A percentile compares a stretch with the other conserved stretches of the same genome.
Conservation (phyloP, 2,797 vertebrate species). For the Brotula barbata region DNA sequence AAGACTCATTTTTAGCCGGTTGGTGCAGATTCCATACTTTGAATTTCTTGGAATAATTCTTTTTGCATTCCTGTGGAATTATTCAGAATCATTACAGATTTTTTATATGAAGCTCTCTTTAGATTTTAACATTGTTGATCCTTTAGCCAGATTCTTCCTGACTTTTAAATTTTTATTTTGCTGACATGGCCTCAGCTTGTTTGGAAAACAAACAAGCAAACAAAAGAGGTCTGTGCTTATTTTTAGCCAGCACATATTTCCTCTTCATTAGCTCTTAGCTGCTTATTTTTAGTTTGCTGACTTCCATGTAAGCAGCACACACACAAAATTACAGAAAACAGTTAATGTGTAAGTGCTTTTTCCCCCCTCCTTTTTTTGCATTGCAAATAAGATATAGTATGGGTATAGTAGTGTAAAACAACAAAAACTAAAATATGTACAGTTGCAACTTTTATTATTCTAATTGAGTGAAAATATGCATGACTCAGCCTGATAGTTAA, state of each 20-base stretch:
- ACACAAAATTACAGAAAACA: slow-evolving; percentile 3
- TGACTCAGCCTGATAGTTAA: slow-evolving; percentile 5
- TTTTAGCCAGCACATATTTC: slow-evolving; percentile 56
- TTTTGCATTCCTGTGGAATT: background rate
- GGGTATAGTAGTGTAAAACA: background rate
- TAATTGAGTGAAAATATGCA: background rate
- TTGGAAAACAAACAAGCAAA: slow-evolving; percentile 44
- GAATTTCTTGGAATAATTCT: background rate
- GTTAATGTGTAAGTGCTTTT: background rate
- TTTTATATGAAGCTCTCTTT: background rate
- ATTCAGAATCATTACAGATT: background rate
- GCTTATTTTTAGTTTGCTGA: slow-evolving; percentile 49
- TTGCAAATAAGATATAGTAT: background rate
- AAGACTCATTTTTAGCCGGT: too few species aligned
- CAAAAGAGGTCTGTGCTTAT: slow-evolving; percentile 35
- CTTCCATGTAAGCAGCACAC: slow-evolving; percentile 23
- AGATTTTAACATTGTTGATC: slow-evolving; percentile 23
- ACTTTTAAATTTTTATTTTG: slow-evolving; percentile 24
- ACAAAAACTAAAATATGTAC: background rate
- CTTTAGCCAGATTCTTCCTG: slow-evolving; percentile 12
- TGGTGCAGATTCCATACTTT: background rate
- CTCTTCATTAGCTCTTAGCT: slow-evolving; percentile 50
- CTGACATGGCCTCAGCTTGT: slow-evolving; percentile 28
- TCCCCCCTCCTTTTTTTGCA: background rate
- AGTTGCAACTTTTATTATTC: background rate